Conservation (phyloP, 2,888 invertebrate genomes). For the Chaetoderma sp. region DNA sequence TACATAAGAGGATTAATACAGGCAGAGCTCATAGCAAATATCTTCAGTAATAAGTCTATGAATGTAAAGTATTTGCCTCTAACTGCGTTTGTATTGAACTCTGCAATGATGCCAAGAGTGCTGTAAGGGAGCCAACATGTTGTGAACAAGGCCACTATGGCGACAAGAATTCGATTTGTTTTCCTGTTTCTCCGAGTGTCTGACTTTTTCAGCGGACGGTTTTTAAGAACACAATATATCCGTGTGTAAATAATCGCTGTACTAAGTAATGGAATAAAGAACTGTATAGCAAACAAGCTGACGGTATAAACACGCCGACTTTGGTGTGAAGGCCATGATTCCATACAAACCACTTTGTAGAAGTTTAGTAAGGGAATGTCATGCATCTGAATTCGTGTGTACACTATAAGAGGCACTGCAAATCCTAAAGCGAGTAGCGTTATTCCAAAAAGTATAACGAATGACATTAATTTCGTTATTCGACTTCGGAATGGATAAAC, state of each 20-base stretch:
- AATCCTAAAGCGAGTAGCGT: slow-evolving; percentile 51
- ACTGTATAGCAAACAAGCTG: slow-evolving; percentile 57
- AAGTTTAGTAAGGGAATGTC: slow-evolving; percentile 45
- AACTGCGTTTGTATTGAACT: slow-evolving; percentile 49
- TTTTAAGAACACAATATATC: slow-evolving; percentile 57
- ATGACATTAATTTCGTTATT: slow-evolving; percentile 52
- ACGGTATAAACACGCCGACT: slow-evolving; percentile 55
- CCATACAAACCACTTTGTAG: slow-evolving; percentile 56
- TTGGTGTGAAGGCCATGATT: slow-evolving; percentile 48
- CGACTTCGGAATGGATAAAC: slow-evolving; percentile 61
- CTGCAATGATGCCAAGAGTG: slow-evolving; percentile 55
- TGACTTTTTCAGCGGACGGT: slow-evolving; percentile 53
- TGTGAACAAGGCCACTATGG: slow-evolving; percentile 63
- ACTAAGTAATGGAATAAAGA: slow-evolving; percentile 57
- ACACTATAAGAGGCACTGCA: slow-evolving; percentile 61
- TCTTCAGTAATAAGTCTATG: slow-evolving; percentile 60
- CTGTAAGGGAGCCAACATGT: slow-evolving; percentile 67
- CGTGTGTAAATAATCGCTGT: slow-evolving; percentile 57
- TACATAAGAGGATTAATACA: slow-evolving; percentile 68
- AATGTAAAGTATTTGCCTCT: slow-evolving; percentile 55
- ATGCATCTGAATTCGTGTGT: slow-evolving; percentile 45
- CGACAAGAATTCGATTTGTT: slow-evolving; percentile 63
- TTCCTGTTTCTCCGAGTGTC: slow-evolving; percentile 46
- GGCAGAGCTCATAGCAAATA: slow-evolving; percentile 66
- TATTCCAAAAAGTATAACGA: slow-evolving; percentile 47